Conservation (phyloP, 2,888 invertebrate genomes). For the Mesochorus sp. region DNA sequence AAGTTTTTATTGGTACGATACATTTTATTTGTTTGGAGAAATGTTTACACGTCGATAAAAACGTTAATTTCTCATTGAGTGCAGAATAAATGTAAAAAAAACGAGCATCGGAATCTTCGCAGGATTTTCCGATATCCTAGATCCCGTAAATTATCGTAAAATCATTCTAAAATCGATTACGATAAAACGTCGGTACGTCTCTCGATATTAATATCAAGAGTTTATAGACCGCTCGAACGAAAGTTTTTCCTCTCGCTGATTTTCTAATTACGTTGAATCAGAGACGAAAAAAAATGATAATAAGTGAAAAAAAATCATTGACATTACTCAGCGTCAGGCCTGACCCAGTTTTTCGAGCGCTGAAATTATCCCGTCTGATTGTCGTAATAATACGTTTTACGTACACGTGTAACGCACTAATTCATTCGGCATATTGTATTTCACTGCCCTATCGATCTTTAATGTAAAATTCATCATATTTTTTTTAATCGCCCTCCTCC, state of each 20-base stretch:
- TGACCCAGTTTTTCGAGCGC: constrained; percentile 41
- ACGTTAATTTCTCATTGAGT: no score
- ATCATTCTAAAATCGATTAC: constrained; percentile 1
- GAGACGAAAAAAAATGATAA: not conserved
- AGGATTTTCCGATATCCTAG: not conserved
- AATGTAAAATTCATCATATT: no score
- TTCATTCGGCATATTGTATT: not conserved
- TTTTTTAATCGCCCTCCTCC: no score
- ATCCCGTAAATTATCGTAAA: not conserved
- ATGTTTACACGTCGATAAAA: no score
- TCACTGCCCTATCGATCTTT: not conserved
- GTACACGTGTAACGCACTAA: constrained; percentile 18
- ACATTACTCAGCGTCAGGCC: not conserved
- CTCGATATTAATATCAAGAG: not conserved
- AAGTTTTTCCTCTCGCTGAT: constrained; percentile 39
- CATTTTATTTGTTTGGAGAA: no score
- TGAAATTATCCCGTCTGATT: constrained; percentile 29
- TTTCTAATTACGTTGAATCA: constrained; percentile 13
- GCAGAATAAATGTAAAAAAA: no score
- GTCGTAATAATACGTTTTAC: constrained; percentile 23
- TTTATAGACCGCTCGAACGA: constrained; percentile 27
- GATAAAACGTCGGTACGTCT: constrained; percentile 5
- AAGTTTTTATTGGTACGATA: no score
- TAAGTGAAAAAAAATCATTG: constrained; percentile 21
- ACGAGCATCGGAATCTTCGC: no score